These are phyloP conservation scores for Syngnathus floridae DNA, from an alignment of 2,113 vertebrate genomes.

Conservation along the genomic window DNA sequence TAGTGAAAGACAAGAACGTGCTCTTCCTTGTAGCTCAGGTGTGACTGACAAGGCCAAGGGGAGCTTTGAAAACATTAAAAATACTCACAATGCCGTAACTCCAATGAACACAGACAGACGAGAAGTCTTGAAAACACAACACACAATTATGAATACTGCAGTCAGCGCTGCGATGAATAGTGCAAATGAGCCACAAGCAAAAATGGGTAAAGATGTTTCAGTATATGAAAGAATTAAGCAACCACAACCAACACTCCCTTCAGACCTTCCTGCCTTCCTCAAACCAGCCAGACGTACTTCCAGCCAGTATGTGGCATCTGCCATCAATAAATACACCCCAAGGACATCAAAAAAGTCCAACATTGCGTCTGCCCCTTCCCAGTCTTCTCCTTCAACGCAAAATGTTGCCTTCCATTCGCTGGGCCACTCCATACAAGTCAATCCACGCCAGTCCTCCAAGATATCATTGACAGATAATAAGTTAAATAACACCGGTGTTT, in stretches of 20 bases:
- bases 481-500: constrained; percentile 22
- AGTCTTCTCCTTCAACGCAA: constrained; percentile 21
- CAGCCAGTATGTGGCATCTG: constrained; percentile 89
- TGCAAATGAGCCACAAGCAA: constrained; percentile 19
- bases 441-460: constrained; percentile 32
- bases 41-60: constrained; percentile 43
- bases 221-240: constrained; percentile 36
- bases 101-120: constrained; percentile 25
- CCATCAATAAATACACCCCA: constrained; percentile 74
- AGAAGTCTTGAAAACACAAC: constrained; percentile 28
- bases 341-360: constrained; percentile 35
- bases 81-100: constrained; percentile 27
- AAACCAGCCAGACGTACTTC: constrained; percentile 83
- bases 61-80: constrained; percentile 26
- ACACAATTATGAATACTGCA: constrained; percentile 8
- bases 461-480: constrained; percentile 28
- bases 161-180: constrained; percentile 22
- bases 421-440: constrained; percentile 32
- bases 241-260: constrained; percentile 40
- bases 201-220: constrained; percentile 40
- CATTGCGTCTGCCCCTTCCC: constrained; percentile 7
- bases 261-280: constrained; percentile 59
- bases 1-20: constrained; percentile 61
- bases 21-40: constrained; percentile 20
- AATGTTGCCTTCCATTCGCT: constrained; percentile 37